Conservation (phyloP, 2,888 invertebrate species). For the Ichneumoninae sp. region DNA sequence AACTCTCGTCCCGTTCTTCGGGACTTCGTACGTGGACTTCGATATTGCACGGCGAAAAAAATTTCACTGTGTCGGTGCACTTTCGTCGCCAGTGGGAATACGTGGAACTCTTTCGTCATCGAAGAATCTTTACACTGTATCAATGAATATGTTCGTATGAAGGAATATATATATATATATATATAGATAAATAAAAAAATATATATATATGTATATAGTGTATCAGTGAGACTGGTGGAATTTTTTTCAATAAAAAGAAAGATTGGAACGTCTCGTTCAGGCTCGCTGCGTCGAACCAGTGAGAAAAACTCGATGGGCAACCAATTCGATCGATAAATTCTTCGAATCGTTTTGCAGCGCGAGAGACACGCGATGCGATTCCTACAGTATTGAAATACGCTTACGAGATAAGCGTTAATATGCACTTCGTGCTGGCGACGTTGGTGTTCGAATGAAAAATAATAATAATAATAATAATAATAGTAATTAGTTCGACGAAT, state of each 20-base stretch:
- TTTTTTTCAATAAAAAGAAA: constrained; percentile 42
- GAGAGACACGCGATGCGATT: constrained; percentile 15
- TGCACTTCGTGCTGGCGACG: not conserved
- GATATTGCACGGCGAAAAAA: constrained; percentile 18
- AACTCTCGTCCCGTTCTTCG: constrained; percentile 16
- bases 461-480: not conserved
- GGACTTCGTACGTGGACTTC: not conserved
- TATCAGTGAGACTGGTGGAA: constrained; percentile 17
- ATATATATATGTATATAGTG: not conserved
- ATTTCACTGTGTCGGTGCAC: constrained; percentile 31
- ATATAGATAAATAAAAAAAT: not conserved
- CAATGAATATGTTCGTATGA: too few species aligned
- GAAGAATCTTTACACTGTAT: not conserved
- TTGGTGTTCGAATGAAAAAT: constrained; percentile 20
- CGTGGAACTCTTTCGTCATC: not conserved
- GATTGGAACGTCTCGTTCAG: not conserved
- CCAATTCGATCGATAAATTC: constrained; percentile 49
- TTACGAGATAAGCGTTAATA: constrained; percentile 22
- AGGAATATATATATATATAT: too few species aligned
- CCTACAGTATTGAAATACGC: constrained; percentile 36
- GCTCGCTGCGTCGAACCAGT: constrained; percentile 2
- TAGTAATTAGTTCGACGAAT: not conserved
- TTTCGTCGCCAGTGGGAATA: not conserved
- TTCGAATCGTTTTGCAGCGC: constrained; percentile 15
- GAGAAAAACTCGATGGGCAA: constrained; percentile 37